phyloP scores from a whole-genome alignment of 2,888 invertebrate species.

The Lepetodrilus schrolli region DNA sequence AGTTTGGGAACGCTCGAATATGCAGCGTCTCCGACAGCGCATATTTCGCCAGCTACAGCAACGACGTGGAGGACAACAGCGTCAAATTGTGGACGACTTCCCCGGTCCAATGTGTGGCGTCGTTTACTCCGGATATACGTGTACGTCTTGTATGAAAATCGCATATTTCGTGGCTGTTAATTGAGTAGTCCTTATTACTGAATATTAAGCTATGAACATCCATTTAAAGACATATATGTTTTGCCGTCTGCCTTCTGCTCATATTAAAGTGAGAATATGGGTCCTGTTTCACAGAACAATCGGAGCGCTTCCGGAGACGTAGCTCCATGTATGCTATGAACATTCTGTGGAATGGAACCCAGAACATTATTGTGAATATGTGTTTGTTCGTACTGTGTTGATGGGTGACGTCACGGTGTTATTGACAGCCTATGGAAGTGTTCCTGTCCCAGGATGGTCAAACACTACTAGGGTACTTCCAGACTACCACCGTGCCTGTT shows the following conservation, averaged over 20 bases:
- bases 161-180: no score
- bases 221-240: no score
- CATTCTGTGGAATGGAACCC: no score
- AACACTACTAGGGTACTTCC: background rate
- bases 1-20: background rate
- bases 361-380: no score
- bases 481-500: background rate
- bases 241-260: no score
- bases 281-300: no score
- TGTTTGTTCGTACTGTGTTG: no score
- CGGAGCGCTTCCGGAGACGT: no score
- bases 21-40: background rate
- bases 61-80: conserved; percentile 20
- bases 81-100: conserved; percentile 6
- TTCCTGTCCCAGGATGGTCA: background rate
- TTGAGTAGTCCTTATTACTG: no score
- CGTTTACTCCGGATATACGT: conserved; percentile 1
- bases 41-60: conserved; percentile 13
- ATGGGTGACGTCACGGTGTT: background rate
- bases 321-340: no score
- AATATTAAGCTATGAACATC: no score
- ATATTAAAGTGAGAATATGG: no score
- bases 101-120: conserved; percentile 8
- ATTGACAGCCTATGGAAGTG: background rate
- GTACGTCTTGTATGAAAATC: background rate